Evolutionary conservation across 2,888 invertebrate genomes (phyloP).

Genomic region (Trimorus sp.): DNA sequence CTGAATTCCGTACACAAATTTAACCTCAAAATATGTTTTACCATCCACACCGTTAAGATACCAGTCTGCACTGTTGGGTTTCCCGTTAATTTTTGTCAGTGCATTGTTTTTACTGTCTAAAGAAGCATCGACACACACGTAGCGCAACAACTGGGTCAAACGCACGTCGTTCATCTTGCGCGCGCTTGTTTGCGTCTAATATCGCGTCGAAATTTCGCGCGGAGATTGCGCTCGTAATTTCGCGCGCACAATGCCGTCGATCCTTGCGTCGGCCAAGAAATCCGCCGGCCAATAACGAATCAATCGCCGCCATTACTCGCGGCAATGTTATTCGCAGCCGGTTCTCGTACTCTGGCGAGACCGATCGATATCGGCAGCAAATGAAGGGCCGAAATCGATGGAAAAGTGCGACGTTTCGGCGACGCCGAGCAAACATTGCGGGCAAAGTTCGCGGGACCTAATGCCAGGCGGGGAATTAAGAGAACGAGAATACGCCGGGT

Average conservation of each 20-base stretch:
- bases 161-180: slow-evolving; percentile 35
- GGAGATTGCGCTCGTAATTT: slow-evolving; percentile 42
- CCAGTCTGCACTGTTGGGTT: no score
- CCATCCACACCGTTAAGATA: no score
- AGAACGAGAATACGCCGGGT: slow-evolving; percentile 65
- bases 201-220: slow-evolving; percentile 30
- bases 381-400: slow-evolving; percentile 16
- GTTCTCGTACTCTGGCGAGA: not conserved
- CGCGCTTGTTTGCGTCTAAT: slow-evolving; percentile 25
- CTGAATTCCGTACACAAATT: no score
- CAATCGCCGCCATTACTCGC: slow-evolving; percentile 33
- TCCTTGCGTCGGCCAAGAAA: slow-evolving; percentile 27
- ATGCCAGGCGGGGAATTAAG: slow-evolving; percentile 46
- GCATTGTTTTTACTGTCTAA: no score
- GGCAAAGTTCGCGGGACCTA: slow-evolving; percentile 58
- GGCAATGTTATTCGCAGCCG: slow-evolving; percentile 20
- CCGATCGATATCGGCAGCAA: slow-evolving; percentile 13
- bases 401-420: slow-evolving; percentile 24
- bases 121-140: no score
- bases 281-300: slow-evolving; percentile 31
- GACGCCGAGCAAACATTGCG: slow-evolving; percentile 44
- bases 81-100: no score
- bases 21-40: no score
- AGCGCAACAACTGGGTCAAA: slow-evolving; percentile 35
- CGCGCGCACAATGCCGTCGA: slow-evolving; percentile 27